phyloP scores from a whole-genome alignment of 53 echinoderm and acorn worm species.

The Crossaster papposus region DNA sequence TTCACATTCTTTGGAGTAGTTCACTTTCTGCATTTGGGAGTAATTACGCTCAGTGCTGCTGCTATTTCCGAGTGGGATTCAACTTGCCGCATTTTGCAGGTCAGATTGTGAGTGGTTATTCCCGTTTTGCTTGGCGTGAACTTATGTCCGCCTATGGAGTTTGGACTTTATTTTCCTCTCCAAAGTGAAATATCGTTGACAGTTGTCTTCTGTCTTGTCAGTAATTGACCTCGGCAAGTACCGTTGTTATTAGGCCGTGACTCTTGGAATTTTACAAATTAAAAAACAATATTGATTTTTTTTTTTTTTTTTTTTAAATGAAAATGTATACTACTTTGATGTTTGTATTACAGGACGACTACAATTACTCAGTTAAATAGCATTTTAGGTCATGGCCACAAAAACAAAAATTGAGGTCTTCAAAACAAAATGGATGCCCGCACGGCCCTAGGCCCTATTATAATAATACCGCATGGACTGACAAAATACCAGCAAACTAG shows the following conservation, averaged over 20 bases:
- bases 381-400: neutral
- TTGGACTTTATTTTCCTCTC: neutral
- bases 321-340: neutral
- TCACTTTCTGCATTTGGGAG: constrained; percentile 10
- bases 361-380: neutral
- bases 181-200: neutral
- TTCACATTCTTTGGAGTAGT: constrained; percentile 39
- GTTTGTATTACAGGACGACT: neutral
- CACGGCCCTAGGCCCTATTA: too few species aligned
- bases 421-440: neutral
- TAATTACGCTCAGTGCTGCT: neutral
- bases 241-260: neutral
- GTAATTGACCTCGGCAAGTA: neutral
- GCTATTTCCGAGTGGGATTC: neutral
- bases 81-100: neutral
- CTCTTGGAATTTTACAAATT: too few species aligned
- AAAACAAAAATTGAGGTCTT: neutral
- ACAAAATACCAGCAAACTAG: neutral
- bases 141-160: neutral
- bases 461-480: too few species aligned
- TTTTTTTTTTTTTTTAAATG: neutral
- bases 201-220: too few species aligned
- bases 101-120: neutral
- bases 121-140: neutral
- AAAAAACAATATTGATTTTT: neutral